These are phyloP conservation scores for Chromis chromis DNA, from an alignment of 2,797 vertebrate species.

Conservation along the genomic window DNA sequence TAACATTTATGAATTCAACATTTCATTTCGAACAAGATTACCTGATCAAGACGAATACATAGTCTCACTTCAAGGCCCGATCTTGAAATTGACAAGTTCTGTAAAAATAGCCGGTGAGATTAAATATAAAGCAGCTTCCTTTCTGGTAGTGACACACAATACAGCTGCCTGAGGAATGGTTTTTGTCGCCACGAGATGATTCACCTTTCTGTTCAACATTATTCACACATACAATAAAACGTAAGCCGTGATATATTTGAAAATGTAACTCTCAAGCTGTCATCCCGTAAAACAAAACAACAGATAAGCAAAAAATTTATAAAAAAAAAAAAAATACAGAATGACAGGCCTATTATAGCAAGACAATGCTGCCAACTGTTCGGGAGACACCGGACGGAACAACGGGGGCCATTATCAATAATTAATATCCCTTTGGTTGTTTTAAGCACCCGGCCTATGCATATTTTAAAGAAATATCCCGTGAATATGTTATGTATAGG, in stretches of 20 bases:
- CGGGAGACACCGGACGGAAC: conserved; percentile 72
- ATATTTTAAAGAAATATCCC: conserved; percentile 84
- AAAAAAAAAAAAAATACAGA: conserved; percentile 14
- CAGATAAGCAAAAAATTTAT: background rate
- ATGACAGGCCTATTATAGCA: conserved; percentile 60
- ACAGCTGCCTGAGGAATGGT: background rate
- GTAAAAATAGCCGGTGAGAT: conserved; percentile 9
- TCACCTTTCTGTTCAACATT: conserved; percentile 32
- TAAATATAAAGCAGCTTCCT: conserved; percentile 14
- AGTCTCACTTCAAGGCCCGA: background rate
- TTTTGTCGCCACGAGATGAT: conserved; percentile 5
- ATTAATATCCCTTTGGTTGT: conserved; percentile 81
- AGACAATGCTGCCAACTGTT: conserved; percentile 69
- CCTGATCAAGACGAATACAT: background rate
- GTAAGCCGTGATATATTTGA: background rate
- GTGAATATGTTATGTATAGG: conserved; percentile 78
- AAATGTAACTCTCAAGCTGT: conserved; percentile 47
- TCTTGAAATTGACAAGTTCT: conserved; percentile 3
- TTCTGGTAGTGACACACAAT: background rate
- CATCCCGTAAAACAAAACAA: conserved; percentile 23
- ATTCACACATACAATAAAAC: conserved; percentile 12
- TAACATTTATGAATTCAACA: background rate
- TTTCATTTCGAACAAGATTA: background rate
- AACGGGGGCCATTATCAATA: conserved; percentile 75
- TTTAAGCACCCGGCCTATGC: conserved; percentile 74